A percentile compares a stretch with the other conserved stretches of the same genome.
Conservation (phyloP, 2,888 invertebrate genomes). For the Phortica okadai region DNA sequence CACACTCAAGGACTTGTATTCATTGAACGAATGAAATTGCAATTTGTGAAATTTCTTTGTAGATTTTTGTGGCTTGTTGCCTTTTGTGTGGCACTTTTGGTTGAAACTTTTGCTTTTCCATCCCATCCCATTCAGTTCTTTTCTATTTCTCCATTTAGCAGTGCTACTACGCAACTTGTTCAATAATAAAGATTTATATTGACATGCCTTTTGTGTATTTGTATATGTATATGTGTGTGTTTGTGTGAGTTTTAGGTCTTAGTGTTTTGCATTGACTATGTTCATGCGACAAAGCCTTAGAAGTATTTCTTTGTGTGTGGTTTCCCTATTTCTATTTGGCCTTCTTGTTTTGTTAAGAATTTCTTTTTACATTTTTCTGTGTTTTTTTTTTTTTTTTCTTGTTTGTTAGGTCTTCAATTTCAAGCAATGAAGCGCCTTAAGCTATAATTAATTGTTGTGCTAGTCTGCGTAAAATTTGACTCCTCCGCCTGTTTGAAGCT, state of each 20-base stretch:
- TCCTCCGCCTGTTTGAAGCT: too few relatives aligned
- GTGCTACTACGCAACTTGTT: slow-evolving; percentile 3
- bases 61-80: slow-evolving; percentile 64
- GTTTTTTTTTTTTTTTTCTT: too few relatives aligned
- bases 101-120: slow-evolving; percentile 23
- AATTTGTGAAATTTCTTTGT: slow-evolving; percentile 62
- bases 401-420: too few relatives aligned
- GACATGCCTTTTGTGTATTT: neutral
- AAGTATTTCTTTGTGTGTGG: neutral
- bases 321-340: neutral
- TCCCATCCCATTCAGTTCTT: neutral
- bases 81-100: slow-evolving; percentile 55
- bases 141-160: neutral
- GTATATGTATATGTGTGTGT: neutral
- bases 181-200: slow-evolving; percentile 14
- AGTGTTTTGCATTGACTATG: neutral
- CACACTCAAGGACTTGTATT: slow-evolving; percentile 39
- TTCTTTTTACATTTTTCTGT: neutral
- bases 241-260: neutral
- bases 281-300: neutral
- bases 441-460: too few relatives aligned
- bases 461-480: too few relatives aligned
- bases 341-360: neutral
- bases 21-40: slow-evolving; percentile 52
- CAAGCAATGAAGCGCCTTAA: too few relatives aligned